Percentiles rank a stretch among this genome's conserved stretches.
Conservation (phyloP, 2,888 invertebrate genomes). For the Drosophila diplacantha region DNA sequence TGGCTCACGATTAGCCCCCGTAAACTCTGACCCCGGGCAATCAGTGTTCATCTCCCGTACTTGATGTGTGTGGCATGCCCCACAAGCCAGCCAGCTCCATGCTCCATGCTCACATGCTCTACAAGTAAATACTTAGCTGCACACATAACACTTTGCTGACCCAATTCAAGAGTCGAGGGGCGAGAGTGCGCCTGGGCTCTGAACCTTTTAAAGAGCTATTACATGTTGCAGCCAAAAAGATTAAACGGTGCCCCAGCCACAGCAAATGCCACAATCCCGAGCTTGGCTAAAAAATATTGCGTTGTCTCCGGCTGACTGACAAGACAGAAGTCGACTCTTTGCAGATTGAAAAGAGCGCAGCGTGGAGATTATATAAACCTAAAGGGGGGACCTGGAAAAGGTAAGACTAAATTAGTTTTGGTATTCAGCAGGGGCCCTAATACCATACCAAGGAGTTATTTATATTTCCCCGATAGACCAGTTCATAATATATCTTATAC, state of each 20-base stretch:
- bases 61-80: conserved; percentile 58
- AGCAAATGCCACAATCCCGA: conserved; percentile 18
- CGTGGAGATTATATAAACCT: conserved; percentile 16
- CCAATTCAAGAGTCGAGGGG: conserved; percentile 52
- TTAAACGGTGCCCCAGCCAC: conserved; percentile 37
- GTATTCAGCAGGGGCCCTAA: not conserved
- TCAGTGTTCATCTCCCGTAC: conserved; percentile 61
- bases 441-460: not conserved
- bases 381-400: conserved; percentile 6
- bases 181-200: conserved; percentile 53
- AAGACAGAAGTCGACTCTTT: conserved; percentile 35
- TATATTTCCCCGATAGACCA: not conserved
- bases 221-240: conserved; percentile 55
- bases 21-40: conserved; percentile 64
- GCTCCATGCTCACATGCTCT: conserved; percentile 58
- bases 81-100: conserved; percentile 16
- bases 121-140: conserved; percentile 50
- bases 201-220: conserved; percentile 71
- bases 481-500: not conserved
- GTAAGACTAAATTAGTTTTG: conserved; percentile 7
- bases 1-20: conserved; percentile 65
- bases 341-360: conserved; percentile 28
- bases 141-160: conserved; percentile 68
- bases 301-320: conserved; percentile 33
- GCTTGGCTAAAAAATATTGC: conserved; percentile 29